A percentile compares a stretch with the other conserved stretches of the same genome.
Conservation (phyloP, 1,140 invertebrate species). For the Trachymyrmex cornetzi region DNA sequence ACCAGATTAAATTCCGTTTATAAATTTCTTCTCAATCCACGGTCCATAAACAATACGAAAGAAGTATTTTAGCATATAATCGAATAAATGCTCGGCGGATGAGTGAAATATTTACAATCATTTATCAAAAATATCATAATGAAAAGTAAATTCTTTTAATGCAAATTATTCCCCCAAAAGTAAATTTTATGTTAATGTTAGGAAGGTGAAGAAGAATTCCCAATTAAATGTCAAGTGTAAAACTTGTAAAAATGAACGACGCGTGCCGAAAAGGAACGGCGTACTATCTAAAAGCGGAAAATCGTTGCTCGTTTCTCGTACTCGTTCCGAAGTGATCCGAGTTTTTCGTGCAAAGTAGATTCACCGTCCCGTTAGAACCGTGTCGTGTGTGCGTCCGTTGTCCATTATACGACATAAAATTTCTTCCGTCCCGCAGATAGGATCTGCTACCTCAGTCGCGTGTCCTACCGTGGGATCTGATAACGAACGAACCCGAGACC, state of each 20-base stretch:
- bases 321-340: background rate
- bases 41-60: background rate
- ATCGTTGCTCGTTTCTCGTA: constrained; percentile 53
- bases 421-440: constrained; percentile 85
- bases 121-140: background rate
- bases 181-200: background rate
- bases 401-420: constrained; percentile 86
- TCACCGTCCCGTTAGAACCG: constrained; percentile 58
- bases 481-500: constrained; percentile 80
- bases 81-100: background rate
- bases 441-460: constrained; percentile 83
- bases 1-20: constrained; percentile 6
- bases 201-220: background rate
- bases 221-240: background rate
- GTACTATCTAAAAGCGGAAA: constrained; percentile 1
- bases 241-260: background rate
- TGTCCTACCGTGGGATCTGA: constrained; percentile 85
- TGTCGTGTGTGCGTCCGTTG: constrained; percentile 74
- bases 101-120: background rate
- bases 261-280: background rate
- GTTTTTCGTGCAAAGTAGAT: constrained; percentile 70
- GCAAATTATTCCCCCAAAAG: background rate
- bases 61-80: background rate
- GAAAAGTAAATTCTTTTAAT: background rate
- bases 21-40: constrained; percentile 11